A percentile compares a stretch with the other conserved stretches of the same genome.
phyloP scores from a whole-genome alignment of 2,888 invertebrate genomes.

The Steinernema hermaphroditum region DNA sequence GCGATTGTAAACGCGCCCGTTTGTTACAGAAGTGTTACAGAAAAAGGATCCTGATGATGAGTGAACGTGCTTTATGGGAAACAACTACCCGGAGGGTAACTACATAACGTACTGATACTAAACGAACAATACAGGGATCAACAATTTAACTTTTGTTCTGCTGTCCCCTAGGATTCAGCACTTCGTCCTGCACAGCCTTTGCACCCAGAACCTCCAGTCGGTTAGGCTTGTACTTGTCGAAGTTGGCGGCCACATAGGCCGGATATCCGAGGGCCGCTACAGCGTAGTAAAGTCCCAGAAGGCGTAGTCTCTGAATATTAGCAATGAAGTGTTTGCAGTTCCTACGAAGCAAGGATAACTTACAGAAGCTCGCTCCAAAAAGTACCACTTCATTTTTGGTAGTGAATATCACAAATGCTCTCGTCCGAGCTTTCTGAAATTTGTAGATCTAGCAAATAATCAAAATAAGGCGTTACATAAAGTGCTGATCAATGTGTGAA shows the following conservation, averaged over 20 bases:
- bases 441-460: no score
- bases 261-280: constrained; percentile 29
- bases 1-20: no score
- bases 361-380: constrained; percentile 31
- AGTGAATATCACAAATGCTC: no score
- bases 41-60: no score
- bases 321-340: background rate
- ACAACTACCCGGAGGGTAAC: background rate
- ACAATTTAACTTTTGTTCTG: background rate
- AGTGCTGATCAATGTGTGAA: no score
- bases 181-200: constrained; percentile 20
- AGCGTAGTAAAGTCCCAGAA: constrained; percentile 33
- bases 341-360: constrained; percentile 9
- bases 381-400: constrained; percentile 33
- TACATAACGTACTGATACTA: background rate
- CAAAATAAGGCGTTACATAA: no score
- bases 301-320: constrained; percentile 19
- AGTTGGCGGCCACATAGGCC: constrained; percentile 30
- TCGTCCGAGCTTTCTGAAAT: no score
- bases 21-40: no score
- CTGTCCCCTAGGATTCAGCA: constrained; percentile 31
- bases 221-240: constrained; percentile 33
- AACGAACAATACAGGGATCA: background rate
- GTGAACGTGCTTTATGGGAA: background rate
- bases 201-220: background rate